A percentile compares a stretch with the other conserved stretches of the same genome.
These are phyloP conservation scores for Piscicola geometra DNA, from an alignment of 2,888 invertebrate genomes.

Conservation along the genomic window DNA sequence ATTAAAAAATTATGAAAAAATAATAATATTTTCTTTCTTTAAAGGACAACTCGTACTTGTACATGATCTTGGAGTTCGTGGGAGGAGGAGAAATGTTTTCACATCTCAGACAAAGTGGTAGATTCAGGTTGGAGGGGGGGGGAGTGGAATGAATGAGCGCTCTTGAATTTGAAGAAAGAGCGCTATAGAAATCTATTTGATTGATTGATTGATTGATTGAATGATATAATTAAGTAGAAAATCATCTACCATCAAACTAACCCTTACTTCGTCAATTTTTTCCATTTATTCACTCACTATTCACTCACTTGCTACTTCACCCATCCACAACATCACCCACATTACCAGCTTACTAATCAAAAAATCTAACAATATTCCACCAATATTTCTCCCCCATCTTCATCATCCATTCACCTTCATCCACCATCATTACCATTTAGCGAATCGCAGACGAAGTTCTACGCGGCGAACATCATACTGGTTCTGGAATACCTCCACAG, in stretches of 20 bases:
- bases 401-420: neutral
- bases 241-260: no score
- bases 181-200: no score
- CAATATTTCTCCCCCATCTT: neutral
- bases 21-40: constrained; percentile 7
- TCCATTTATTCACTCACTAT: no score
- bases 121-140: constrained; percentile 64
- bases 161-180: no score
- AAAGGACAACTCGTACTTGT: constrained; percentile 94
- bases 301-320: no score
- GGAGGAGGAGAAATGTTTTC: constrained; percentile 99
- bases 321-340: no score
- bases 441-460: constrained; percentile 44
- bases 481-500: constrained; percentile 99
- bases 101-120: constrained; percentile 91
- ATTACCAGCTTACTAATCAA: no score
- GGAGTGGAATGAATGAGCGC: neutral
- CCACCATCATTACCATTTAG: constrained; percentile 32
- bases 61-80: constrained; percentile 99
- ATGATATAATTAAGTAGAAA: no score
- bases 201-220: no score
- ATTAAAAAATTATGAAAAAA: neutral
- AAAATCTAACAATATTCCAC: no score
- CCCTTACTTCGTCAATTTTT: no score
- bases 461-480: constrained; percentile 98